Percentiles rank a stretch among this genome's conserved stretches.
phyloP scores from a whole-genome alignment of 2,797 vertebrate genomes.

The Carduelis carduelis region DNA sequence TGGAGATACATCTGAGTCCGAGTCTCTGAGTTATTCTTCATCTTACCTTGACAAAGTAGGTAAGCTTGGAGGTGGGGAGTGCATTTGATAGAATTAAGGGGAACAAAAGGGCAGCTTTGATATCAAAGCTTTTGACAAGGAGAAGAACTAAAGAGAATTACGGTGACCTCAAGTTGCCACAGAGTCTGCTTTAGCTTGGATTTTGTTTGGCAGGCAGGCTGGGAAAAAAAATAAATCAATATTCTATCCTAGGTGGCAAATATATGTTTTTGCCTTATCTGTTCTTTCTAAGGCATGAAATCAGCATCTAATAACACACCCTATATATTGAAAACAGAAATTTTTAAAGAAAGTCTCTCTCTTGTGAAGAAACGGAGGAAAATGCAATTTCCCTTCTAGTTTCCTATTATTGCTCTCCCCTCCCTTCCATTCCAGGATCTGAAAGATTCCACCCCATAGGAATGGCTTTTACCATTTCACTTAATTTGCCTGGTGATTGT shows the following conservation, averaged over 20 bases:
- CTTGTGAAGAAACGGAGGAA: background rate
- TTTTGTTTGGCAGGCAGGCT: background rate
- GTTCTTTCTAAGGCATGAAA: conserved; percentile 32
- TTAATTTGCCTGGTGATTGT: background rate
- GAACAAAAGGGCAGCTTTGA: conserved; percentile 37
- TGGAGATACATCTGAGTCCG: background rate
- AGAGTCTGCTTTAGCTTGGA: background rate
- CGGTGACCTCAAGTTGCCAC: conserved; percentile 1
- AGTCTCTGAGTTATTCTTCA: background rate
- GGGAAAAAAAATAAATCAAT: background rate
- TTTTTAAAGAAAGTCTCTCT: background rate
- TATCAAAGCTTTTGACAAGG: conserved; percentile 37
- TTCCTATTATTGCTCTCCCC: background rate
- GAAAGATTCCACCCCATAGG: background rate
- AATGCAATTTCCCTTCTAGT: background rate
- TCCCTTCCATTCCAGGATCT: background rate
- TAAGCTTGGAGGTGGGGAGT: background rate
- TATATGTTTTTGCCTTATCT: background rate
- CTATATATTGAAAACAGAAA: background rate
- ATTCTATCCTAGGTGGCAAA: background rate
- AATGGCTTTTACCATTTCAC: background rate
- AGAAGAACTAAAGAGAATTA: conserved; percentile 27
- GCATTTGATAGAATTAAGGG: conserved; percentile 41
- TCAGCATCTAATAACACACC: conserved; percentile 1
- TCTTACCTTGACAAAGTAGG: background rate